Evolutionary conservation across 2,888 invertebrate species (phyloP).

Genomic region (Limnephilus marmoratus): DNA sequence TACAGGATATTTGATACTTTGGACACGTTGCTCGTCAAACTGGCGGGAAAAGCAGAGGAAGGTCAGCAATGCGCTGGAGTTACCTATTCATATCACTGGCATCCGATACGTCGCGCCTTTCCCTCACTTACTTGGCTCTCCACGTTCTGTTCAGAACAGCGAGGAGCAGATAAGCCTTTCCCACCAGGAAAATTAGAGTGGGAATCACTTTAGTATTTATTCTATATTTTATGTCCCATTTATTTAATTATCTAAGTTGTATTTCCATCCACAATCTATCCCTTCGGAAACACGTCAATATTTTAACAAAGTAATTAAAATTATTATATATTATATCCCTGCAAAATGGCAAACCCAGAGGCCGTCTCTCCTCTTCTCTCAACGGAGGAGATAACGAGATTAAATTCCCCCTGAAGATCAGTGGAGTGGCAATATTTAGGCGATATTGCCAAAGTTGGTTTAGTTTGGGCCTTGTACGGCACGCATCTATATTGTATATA

Average conservation of each 20-base stretch:
- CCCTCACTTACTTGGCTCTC: too few relatives aligned
- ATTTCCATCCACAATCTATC: neutral
- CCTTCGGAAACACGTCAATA: neutral
- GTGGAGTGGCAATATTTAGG: slow-evolving; percentile 32
- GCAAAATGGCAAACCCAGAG: neutral
- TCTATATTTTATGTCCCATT: neutral
- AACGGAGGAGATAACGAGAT: slow-evolving; percentile 26
- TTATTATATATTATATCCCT: neutral
- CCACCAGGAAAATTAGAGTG: too few relatives aligned
- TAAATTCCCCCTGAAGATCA: slow-evolving; percentile 33
- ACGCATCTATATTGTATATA: neutral
- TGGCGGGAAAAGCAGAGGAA: too few relatives aligned
- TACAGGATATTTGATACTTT: too few relatives aligned
- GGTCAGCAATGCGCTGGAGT: too few relatives aligned
- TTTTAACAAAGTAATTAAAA: neutral
- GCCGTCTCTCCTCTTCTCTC: neutral
- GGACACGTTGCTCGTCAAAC: too few relatives aligned
- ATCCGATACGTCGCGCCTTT: too few relatives aligned
- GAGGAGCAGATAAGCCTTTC: too few relatives aligned
- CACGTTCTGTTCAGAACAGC: too few relatives aligned
- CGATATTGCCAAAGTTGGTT: slow-evolving; percentile 31
- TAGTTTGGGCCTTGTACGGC: neutral
- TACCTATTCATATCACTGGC: too few relatives aligned
- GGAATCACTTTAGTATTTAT: neutral
- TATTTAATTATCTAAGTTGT: neutral